phyloP scores from a whole-genome alignment of 2,888 invertebrate genomes.

The Yponomeuta sedellus region DNA sequence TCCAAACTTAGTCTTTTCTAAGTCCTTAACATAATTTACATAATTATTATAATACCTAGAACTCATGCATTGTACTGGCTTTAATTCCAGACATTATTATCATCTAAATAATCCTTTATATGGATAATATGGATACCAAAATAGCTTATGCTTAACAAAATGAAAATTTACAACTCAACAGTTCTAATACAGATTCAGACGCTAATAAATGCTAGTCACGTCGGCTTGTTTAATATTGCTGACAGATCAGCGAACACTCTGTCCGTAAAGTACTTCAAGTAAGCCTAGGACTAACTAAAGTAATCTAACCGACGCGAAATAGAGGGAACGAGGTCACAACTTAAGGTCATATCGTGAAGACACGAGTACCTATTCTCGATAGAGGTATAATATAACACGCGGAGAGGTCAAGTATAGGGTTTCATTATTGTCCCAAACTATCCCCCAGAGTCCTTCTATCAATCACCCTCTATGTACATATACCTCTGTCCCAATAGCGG shows the following conservation, averaged over 20 bases:
- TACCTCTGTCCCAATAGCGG: conserved; percentile 3
- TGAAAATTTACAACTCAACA: too few species aligned
- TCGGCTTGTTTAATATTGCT: background rate
- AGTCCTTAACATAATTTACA: too few species aligned
- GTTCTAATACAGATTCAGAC: too few species aligned
- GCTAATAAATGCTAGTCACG: background rate
- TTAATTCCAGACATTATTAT: too few species aligned
- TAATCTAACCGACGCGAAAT: background rate
- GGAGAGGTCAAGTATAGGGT: background rate
- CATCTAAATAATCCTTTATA: too few species aligned
- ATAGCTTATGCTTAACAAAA: too few species aligned
- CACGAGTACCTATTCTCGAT: background rate
- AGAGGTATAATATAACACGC: background rate
- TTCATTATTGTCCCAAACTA: conserved; percentile 6
- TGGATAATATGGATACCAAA: too few species aligned
- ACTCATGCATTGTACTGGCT: too few species aligned
- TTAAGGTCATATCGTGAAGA: background rate
- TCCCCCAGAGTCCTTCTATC: conserved; percentile 6
- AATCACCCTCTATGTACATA: conserved; percentile 1
- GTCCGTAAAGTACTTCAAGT: background rate
- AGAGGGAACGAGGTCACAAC: background rate
- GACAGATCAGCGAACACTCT: background rate
- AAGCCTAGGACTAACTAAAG: background rate
- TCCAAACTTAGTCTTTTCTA: too few species aligned
- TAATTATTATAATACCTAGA: too few species aligned